A percentile compares a stretch with the other conserved stretches of the same genome.
These are phyloP conservation scores for Augochlora pura DNA, from an alignment of 1,140 invertebrate species.

Conservation along the genomic window DNA sequence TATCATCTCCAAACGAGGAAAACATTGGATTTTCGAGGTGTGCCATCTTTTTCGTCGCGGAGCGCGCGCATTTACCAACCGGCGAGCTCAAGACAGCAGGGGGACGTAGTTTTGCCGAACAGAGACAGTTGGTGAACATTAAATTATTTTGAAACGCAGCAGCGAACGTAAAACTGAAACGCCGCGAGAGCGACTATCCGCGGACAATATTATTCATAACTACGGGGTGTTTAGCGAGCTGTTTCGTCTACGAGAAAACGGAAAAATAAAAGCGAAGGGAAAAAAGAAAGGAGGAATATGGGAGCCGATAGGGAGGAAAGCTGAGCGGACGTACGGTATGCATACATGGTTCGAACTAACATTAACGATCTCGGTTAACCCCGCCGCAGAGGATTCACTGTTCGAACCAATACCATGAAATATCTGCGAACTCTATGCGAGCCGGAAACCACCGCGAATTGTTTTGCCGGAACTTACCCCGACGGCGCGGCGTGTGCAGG, in stretches of 20 bases:
- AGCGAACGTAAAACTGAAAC: too few relatives aligned
- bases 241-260: neutral
- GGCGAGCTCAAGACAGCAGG: too few relatives aligned
- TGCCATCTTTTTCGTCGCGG: too few relatives aligned
- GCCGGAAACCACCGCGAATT: constrained; percentile 55
- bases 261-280: neutral
- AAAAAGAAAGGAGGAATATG: constrained; percentile 4
- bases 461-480: constrained; percentile 51
- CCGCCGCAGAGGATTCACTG: constrained; percentile 23
- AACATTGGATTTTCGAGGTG: too few relatives aligned
- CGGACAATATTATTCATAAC: too few relatives aligned
- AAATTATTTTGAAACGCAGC: too few relatives aligned
- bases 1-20: too few relatives aligned
- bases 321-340: constrained; percentile 19
- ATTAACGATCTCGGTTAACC: constrained; percentile 59
- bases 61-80: too few relatives aligned
- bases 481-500: constrained; percentile 23
- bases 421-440: constrained; percentile 52
- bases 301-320: neutral
- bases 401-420: constrained; percentile 58
- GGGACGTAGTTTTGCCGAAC: too few relatives aligned
- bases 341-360: constrained; percentile 40
- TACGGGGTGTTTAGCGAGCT: neutral
- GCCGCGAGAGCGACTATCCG: too few relatives aligned
- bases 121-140: too few relatives aligned